Base-by-base conservation (phyloP, 2,888 invertebrate genomes). In the Synanthedon myopaeformis region DNA sequence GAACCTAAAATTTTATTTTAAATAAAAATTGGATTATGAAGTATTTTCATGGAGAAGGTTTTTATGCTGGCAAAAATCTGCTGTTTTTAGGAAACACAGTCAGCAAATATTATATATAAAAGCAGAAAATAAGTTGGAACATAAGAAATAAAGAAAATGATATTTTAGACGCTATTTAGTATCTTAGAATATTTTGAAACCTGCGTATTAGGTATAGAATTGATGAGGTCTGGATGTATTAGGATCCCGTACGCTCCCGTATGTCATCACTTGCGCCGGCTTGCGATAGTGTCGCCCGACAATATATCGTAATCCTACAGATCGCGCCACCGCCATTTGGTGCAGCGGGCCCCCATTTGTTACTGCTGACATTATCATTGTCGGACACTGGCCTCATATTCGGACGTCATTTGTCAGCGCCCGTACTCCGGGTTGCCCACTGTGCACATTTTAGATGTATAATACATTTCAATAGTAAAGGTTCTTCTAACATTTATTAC, bases 301-400 rank as follows among this genome's bases (percentile, higher is more conserved):
- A 67, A 70, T 76, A 76, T 76, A 79, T 76, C 70, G 77, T 74
- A 71, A 76, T 77, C 72, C 77, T 23, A 67, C 59, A 67, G 66
- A 60, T 59, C 68, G 51, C 67, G 66, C n/a, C 28, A n/a, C 42
- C 51, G 52, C 76, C 69, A 69, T 74, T 74, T 67, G 69, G 69
- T 73, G 74, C 77, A 79, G 75, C 69, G 63, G 62, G 59, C 70
- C 59, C 57, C 76, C 77, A 80, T 84, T 80, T 78, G 77, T 83
- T 76, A 83, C 74, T 64, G 70, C 59, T 64, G 82, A 84, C 82
- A 81, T 82, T 83, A 84, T 83, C 82, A 79, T 77, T 76, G 77
- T 71, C 74, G 74, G 63, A 67, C 79, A 79, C 77, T 72, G 74
- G 72, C 79, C 81, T 79, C 78, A 80, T 78, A 78, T 79, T 79